Percentiles rank a stretch among this genome's conserved stretches.
Conservation (phyloP, 2,113 vertebrate genomes). For the Dipodomys spectabilis region DNA sequence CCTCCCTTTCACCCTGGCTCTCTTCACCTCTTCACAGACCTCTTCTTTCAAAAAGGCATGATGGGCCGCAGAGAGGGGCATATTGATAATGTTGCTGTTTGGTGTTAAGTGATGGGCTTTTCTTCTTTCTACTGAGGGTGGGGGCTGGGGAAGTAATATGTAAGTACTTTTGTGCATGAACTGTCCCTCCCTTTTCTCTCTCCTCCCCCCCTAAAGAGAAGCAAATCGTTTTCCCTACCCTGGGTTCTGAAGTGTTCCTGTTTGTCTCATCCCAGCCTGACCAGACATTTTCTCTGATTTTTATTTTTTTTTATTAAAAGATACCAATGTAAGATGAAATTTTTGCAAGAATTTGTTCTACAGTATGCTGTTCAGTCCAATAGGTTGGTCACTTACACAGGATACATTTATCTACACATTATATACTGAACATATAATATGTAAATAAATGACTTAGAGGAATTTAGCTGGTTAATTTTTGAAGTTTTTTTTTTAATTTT, state of each 20-base stretch:
- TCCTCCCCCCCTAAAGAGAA: constrained; percentile 69
- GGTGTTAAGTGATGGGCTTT: constrained; percentile 83
- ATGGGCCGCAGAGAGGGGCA: constrained; percentile 83
- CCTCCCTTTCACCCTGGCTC: constrained; percentile 71
- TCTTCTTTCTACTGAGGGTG: constrained; percentile 59
- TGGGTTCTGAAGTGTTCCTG: constrained; percentile 80
- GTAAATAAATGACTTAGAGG: constrained; percentile 84
- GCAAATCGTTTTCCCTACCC: constrained; percentile 76
- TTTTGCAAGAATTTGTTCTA: constrained; percentile 85
- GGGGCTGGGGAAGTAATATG: constrained; percentile 80
- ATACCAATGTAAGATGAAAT: constrained; percentile 83
- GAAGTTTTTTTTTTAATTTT: constrained; percentile 68
- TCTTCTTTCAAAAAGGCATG: constrained; percentile 83
- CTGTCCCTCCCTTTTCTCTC: constrained; percentile 76
- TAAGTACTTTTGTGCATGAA: constrained; percentile 88
- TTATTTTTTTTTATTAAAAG: constrained; percentile 82
- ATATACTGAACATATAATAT: constrained; percentile 62
- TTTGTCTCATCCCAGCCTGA: constrained; percentile 81
- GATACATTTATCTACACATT: constrained; percentile 71
- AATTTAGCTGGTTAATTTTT: constrained; percentile 82
- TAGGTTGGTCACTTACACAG: constrained; percentile 64
- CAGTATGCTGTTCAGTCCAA: constrained; percentile 80
- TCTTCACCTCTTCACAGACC: constrained; percentile 79
- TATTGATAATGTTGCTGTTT: constrained; percentile 81
- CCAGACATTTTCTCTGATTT: constrained; percentile 79